Evolutionary conservation across 2,888 invertebrate genomes (phyloP), one percentile per base, ranked within the genome.

Genomic region (Cantharis nigra): DNA sequence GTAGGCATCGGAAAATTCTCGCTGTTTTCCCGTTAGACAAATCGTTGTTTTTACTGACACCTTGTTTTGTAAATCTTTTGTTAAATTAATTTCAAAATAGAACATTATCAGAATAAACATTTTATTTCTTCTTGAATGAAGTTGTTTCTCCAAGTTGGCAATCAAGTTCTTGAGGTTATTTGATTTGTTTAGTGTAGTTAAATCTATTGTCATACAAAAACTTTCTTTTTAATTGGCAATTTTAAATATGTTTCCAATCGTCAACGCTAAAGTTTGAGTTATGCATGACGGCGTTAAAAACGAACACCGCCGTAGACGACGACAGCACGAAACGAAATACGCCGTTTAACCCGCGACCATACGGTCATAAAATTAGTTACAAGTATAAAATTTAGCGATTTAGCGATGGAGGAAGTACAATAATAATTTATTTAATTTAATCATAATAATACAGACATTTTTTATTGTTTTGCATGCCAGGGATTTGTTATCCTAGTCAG

Each of bases 1-100:
- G 81, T 74, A 65, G 78, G 77, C 77, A 74, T 74, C 63, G 78
- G 69, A 74, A 73, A 71, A 70, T 76, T 77, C 76, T 70, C 72
- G 71, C 79, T 76, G 70, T 79, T 76, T 78, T 76, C 73, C 69
- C 74, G 76, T 74, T 76, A 74, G 78, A 78, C 73, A 78, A 78
- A 78, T 78, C 74, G 76, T 49, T 30, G 69, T 75, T 78, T 78
- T 78, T 74, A 70, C 73, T 70, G 71, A 71, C 77, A 78, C 74
- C 74, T 78, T 78, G 74, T 72, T 74, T 77, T 77, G 69, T 70
- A 63, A 67, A 71, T 71, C 74, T 77, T 77, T 63, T 28, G 23
- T 72, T 65, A n/a, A 23, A 14, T 65, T 65, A 65, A 65, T 65
- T 65, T 65, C 20, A 65, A 65, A 20, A 69, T 69, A 26, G 28